phyloP scores from a whole-genome alignment of 2,113 vertebrate species.

The Centrocercus urophasianus region DNA sequence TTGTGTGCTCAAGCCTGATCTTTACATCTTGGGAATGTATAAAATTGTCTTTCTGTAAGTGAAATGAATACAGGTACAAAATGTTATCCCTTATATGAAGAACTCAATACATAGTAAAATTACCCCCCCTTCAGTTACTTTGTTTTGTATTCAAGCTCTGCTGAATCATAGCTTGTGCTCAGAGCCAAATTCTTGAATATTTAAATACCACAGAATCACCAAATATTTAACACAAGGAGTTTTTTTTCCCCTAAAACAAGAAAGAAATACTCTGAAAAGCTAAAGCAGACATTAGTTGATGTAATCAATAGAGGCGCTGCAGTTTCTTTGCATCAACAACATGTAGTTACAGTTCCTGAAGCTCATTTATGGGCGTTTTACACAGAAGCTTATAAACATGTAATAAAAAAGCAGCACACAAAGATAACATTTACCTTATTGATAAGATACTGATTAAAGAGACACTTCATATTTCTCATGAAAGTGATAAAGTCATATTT shows the following conservation, averaged over 20 bases:
- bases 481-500: background rate
- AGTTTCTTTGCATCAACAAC: background rate
- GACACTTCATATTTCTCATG: background rate
- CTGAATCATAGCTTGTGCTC: background rate
- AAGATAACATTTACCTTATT: background rate
- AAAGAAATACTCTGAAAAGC: background rate
- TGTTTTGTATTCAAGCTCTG: background rate
- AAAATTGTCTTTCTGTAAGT: background rate
- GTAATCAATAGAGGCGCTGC: background rate
- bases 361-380: background rate
- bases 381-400: accelerated
- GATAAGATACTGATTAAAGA: background rate
- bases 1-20: background rate
- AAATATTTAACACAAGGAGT: background rate
- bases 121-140: background rate
- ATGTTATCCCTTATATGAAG: background rate
- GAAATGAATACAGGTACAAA: background rate
- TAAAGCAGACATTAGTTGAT: background rate
- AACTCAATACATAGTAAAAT: background rate
- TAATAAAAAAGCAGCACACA: background rate
- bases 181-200: background rate
- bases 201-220: background rate
- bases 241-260: background rate
- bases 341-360: background rate
- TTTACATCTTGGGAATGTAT: background rate